These are phyloP conservation scores for Limenitis camilla DNA, from an alignment of 2,888 invertebrate genomes.

Conservation along the genomic window DNA sequence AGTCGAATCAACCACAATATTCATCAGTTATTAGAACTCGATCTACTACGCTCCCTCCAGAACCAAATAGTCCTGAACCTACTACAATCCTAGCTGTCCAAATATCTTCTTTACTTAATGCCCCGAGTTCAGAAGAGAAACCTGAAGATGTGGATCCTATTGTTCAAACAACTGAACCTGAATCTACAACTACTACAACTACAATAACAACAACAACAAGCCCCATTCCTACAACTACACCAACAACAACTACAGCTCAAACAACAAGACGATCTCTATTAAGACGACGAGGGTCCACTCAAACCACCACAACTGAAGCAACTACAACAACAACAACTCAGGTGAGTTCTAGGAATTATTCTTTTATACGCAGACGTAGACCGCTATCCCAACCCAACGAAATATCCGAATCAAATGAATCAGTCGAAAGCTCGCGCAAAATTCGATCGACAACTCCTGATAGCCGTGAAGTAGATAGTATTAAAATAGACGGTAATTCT, in stretches of 20 bases:
- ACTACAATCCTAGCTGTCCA: constrained; percentile 63
- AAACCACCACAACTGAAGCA: constrained; percentile 36
- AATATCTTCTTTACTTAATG: constrained; percentile 62
- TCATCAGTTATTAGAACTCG: constrained; percentile 55
- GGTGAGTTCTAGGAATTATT: constrained; percentile 75
- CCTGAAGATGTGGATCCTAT: constrained; percentile 36
- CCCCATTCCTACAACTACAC: constrained; percentile 32
- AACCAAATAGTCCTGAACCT: constrained; percentile 44
- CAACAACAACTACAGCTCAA: constrained; percentile 32
- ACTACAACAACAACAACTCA: constrained; percentile 47
- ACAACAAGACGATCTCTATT: constrained; percentile 40
- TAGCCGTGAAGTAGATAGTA: constrained; percentile 52
- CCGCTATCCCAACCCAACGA: constrained; percentile 56
- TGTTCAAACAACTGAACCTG: constrained; percentile 36
- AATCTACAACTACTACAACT: constrained; percentile 35
- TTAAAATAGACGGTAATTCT: constrained; percentile 31
- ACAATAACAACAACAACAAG: constrained; percentile 31
- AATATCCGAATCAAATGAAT: constrained; percentile 55
- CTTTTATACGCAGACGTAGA: constrained; percentile 60
- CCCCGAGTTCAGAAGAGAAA: constrained; percentile 40
- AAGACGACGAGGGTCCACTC: constrained; percentile 44
- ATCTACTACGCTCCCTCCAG: constrained; percentile 45
- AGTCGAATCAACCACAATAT: constrained; percentile 56
- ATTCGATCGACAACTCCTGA: constrained; percentile 68
- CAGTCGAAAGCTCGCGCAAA: constrained; percentile 44